These are phyloP conservation scores for Watsonalla binaria DNA, from an alignment of 2,888 invertebrate genomes.

Conservation along the genomic window DNA sequence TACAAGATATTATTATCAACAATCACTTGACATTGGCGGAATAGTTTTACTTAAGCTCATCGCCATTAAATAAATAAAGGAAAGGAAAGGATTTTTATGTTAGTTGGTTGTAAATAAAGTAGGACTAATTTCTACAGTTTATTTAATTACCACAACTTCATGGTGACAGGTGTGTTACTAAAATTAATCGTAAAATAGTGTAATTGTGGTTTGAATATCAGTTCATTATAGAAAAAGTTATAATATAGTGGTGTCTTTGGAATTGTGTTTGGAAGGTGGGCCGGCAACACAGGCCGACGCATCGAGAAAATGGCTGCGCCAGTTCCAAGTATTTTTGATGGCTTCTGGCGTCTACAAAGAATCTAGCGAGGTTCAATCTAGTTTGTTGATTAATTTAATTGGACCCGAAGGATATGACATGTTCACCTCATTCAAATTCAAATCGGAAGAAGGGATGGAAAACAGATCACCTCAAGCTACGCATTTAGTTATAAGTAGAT, in stretches of 20 bases:
- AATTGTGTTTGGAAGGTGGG: constrained; percentile 6
- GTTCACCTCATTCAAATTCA: constrained; percentile 14
- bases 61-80: too few relatives aligned
- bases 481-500: too few relatives aligned
- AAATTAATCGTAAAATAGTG: not conserved
- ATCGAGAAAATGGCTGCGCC: constrained; percentile 12
- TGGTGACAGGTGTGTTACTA: constrained; percentile 5
- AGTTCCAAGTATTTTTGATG: constrained; percentile 13
- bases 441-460: constrained; percentile 7
- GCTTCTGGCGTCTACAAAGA: constrained; percentile 16
- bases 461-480: constrained; percentile 10
- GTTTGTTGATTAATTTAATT: constrained; percentile 20
- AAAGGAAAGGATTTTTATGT: too few relatives aligned
- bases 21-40: too few relatives aligned
- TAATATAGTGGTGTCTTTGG: not conserved
- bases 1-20: too few relatives aligned
- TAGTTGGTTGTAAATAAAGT: too few relatives aligned
- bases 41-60: too few relatives aligned
- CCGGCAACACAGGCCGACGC: constrained; percentile 11
- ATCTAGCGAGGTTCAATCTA: constrained; percentile 10
- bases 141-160: too few relatives aligned
- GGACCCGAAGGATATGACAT: constrained; percentile 18
- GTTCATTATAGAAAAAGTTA: too few relatives aligned
- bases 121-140: too few relatives aligned
- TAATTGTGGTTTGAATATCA: not conserved